Evolutionary conservation across 1,140 invertebrate species (phyloP), one percentile per base, ranked within the genome.

Genomic region (Heterodera schachtii): DNA sequence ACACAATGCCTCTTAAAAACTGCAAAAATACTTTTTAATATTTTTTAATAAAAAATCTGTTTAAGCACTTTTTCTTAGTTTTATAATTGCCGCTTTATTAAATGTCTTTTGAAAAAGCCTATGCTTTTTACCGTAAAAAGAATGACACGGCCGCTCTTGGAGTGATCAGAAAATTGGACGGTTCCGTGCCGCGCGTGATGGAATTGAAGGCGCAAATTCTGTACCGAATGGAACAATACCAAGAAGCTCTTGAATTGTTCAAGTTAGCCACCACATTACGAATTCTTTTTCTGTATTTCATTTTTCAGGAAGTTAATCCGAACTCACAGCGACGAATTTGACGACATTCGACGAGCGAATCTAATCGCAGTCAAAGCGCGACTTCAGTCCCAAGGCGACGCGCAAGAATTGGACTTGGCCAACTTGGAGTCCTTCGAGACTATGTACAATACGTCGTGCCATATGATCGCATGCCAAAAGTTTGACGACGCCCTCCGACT

Each of bases 301-400:
- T 43, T 46, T 41, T 88, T 79, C 64, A 85, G 85, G 16, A 87
- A 85, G 47, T 52, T 86, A 11, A 69, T 82, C 19, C 76, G 81
- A 8, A 71, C 57, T 7, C 76, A 86, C 19, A 78, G 57, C 60
- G 85, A 86, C 46, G 86, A 87, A 44, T 87, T 78, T 75, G 86
- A 86, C 31, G 85, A 86, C 16, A 70, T 78, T n/a, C 86, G 85
- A 49, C 83, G 79, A 44, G 86, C 85, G 46, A 86, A 86, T 73
- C 69, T 87, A n/a, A 73, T 87, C 6, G 85, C 85, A 0, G 78
- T 81, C 4, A 64, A 66, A 19, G 85, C 84, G 1, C 78, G 78
- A n/a, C 79, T 87, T 16, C 70, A 86, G 31, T 69, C 83, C 16
- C 78, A 79, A 44, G 66, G 73, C 41, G 57, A 41, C 60, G n/a